Conservation (phyloP, 2,113 vertebrate genomes). For the Podiceps cristatus region DNA sequence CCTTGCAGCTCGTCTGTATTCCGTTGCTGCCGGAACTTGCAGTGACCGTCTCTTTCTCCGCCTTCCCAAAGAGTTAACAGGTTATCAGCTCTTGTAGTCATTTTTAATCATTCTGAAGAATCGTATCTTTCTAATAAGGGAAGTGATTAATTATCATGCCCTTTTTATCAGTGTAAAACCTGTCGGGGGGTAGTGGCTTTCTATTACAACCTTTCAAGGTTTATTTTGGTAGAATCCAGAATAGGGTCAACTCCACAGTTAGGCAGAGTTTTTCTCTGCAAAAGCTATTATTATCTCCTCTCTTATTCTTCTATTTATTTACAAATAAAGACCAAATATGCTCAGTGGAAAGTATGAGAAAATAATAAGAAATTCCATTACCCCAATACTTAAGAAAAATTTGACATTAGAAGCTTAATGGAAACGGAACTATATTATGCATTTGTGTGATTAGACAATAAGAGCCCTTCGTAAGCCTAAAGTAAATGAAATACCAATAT, state of each 20-base stretch:
- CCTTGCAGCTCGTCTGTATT: background rate
- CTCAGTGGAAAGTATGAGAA: background rate
- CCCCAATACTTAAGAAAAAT: background rate
- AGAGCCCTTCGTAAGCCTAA: background rate
- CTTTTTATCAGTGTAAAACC: conserved; percentile 24
- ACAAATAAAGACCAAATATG: background rate
- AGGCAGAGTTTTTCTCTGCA: background rate
- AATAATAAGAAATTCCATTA: conserved; percentile 13
- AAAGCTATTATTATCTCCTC: background rate
- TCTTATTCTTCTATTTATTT: conserved; percentile 1
- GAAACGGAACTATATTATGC: background rate
- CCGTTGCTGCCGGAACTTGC: background rate
- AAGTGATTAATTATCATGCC: conserved; percentile 32
- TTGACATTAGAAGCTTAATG: conserved; percentile 25
- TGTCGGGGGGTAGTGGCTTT: background rate
- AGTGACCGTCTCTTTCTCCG: conserved; percentile 21
- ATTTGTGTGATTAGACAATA: conserved; percentile 30
- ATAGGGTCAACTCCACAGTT: background rate
- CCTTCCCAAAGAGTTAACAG: conserved; percentile 11
- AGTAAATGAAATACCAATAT: conserved; percentile 26
- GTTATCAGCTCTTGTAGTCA: conserved; percentile 26
- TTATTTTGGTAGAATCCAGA: background rate
- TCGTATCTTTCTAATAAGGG: conserved; percentile 47
- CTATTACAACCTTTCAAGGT: background rate
- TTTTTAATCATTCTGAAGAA: conserved; percentile 49